A percentile compares a stretch with the other conserved stretches of the same genome.
These are phyloP conservation scores for Oscheius sp. DNA, from an alignment of 2,888 invertebrate species.

Conservation along the genomic window DNA sequence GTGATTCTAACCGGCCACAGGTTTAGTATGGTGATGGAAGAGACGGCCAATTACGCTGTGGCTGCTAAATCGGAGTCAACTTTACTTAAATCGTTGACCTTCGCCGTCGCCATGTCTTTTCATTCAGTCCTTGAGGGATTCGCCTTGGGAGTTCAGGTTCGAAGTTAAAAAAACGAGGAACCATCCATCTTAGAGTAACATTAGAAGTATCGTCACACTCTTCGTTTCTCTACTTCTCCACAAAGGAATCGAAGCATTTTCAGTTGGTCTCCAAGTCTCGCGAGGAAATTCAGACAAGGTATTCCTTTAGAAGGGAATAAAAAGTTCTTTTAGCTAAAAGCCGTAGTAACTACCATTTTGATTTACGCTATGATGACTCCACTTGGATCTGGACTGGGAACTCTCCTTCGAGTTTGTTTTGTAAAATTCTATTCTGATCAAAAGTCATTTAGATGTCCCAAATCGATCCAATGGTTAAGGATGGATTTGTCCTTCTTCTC, in stretches of 20 bases:
- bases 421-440: neutral
- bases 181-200: no score
- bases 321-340: slow-evolving; percentile 27
- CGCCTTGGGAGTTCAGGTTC: slow-evolving; percentile 69
- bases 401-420: slow-evolving; percentile 38
- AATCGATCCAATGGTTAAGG: slow-evolving; percentile 33
- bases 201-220: slow-evolving; percentile 59
- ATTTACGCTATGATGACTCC: slow-evolving; percentile 79
- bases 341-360: slow-evolving; percentile 69
- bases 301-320: neutral
- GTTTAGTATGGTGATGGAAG: slow-evolving; percentile 61
- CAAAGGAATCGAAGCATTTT: slow-evolving; percentile 76
- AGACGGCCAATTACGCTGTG: slow-evolving; percentile 56
- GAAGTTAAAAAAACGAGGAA: no score
- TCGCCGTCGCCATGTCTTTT: slow-evolving; percentile 69
- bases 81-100: slow-evolving; percentile 65
- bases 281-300: slow-evolving; percentile 54
- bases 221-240: slow-evolving; percentile 68
- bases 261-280: slow-evolving; percentile 73
- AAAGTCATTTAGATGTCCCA: slow-evolving; percentile 14
- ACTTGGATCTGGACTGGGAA: slow-evolving; percentile 73
- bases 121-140: slow-evolving; percentile 69
- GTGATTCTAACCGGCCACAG: slow-evolving; percentile 12
- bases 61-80: slow-evolving; percentile 26
- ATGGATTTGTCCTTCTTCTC: slow-evolving; percentile 58